These are phyloP conservation scores for Vipera latastei DNA, from an alignment of 2,797 vertebrate species.

Conservation along the genomic window DNA sequence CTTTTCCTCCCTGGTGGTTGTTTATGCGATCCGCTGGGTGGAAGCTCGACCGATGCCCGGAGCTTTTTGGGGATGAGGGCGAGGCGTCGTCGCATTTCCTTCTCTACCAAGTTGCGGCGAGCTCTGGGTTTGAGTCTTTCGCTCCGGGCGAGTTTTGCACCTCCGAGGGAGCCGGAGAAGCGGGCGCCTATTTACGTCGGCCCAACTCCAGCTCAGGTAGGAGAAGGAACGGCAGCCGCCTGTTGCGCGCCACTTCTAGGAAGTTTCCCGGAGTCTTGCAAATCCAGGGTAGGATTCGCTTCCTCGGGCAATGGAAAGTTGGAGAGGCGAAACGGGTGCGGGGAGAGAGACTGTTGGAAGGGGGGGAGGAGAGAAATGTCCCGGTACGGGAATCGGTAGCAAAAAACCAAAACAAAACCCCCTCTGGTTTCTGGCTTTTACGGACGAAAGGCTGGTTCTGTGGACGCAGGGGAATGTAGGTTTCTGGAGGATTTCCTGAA, in stretches of 20 bases:
- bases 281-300: neutral
- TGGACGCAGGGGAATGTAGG: neutral
- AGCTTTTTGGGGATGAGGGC: no score
- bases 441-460: no score
- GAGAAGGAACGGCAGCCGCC: neutral
- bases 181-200: neutral
- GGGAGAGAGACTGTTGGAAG: neutral
- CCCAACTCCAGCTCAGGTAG: neutral
- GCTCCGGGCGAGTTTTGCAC: neutral
- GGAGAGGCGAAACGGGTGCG: neutral
- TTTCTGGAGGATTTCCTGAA: neutral
- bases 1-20: neutral
- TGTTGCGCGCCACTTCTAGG: conserved; percentile 3
- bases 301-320: conserved; percentile 9
- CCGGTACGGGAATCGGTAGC: neutral
- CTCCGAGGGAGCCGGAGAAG: neutral
- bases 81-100: neutral
- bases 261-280: neutral
- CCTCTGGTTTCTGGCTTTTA: neutral
- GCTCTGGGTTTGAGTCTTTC: neutral
- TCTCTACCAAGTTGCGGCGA: neutral
- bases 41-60: neutral
- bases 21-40: neutral
- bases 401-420: neutral
- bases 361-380: fast-evolving